Conservation (phyloP, 2,797 vertebrate species). For the Pseudomugil gertrudae region DNA sequence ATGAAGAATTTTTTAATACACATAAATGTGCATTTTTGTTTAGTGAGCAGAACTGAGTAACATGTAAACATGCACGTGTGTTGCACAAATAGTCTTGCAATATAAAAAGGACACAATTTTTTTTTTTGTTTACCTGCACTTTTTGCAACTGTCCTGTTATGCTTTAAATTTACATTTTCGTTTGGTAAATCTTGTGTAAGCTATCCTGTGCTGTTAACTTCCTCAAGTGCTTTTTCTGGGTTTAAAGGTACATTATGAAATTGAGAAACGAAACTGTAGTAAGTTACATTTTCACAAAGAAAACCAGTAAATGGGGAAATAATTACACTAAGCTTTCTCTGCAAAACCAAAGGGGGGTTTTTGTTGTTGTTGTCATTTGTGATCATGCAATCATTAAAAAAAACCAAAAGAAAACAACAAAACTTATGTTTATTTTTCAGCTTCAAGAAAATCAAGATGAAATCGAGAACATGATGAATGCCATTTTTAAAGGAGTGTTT, state of each 20-base stretch:
- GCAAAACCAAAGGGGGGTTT: background rate
- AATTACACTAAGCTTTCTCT: background rate
- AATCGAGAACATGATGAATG: constrained; percentile 99
- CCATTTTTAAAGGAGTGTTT: constrained; percentile 98
- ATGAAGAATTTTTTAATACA: background rate
- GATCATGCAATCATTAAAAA: background rate
- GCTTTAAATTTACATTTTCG: background rate
- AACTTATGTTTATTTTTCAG: constrained; percentile 78
- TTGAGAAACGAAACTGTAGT: background rate
- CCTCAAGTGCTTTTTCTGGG: background rate
- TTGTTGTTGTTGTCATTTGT: too few relatives aligned
- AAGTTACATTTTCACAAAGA: background rate
- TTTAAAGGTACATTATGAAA: background rate
- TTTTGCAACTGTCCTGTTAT: background rate
- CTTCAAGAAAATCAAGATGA: constrained; percentile 99
- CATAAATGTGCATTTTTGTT: background rate
- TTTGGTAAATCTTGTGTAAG: background rate
- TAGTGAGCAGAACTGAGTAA: background rate
- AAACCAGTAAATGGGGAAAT: background rate
- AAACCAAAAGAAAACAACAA: background rate
- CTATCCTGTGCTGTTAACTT: background rate
- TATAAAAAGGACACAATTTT: background rate
- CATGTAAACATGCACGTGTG: background rate
- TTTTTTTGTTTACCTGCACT: background rate
- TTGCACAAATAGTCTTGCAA: background rate